phyloP scores from a whole-genome alignment of 23 tunicate genomes.

The Styela plicata region DNA sequence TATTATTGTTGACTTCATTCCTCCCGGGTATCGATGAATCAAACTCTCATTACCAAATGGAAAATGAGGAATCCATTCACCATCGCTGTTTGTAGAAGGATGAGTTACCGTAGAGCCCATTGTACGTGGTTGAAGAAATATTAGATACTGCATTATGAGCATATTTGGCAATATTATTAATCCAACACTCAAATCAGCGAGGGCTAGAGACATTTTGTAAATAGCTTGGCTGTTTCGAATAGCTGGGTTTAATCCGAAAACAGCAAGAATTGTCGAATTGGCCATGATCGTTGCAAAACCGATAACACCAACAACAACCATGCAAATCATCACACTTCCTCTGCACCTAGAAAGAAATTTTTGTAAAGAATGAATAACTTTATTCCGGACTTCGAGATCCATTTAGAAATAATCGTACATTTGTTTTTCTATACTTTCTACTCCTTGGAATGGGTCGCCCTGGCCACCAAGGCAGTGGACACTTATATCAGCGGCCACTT shows the following conservation, averaged over 20 bases:
- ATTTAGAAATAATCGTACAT: too few species aligned
- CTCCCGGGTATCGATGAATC: conserved; percentile 18
- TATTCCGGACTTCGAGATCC: too few species aligned
- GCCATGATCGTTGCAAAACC: conserved; percentile 32
- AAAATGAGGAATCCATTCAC: neutral
- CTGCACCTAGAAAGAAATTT: conserved; percentile 52
- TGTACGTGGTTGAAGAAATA: conserved; percentile 13
- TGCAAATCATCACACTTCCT: conserved; percentile 35
- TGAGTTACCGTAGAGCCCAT: conserved; percentile 6
- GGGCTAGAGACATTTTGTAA: conserved; percentile 63
- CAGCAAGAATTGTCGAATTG: conserved; percentile 51
- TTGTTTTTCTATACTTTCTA: too few species aligned
- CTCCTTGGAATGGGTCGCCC: too few species aligned
- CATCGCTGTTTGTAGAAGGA: neutral
- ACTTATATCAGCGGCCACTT: too few species aligned
- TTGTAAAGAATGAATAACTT: too few species aligned
- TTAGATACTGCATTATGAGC: conserved; percentile 1
- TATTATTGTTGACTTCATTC: neutral
- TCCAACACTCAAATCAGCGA: conserved; percentile 59
- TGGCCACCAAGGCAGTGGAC: too few species aligned
- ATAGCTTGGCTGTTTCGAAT: conserved; percentile 71
- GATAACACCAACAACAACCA: conserved; percentile 45
- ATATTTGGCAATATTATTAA: conserved; percentile 58
- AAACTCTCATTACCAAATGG: neutral
- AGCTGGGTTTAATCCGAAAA: conserved; percentile 21